Conservation (phyloP, 2,113 vertebrate genomes). For the Lathamus discolor region DNA sequence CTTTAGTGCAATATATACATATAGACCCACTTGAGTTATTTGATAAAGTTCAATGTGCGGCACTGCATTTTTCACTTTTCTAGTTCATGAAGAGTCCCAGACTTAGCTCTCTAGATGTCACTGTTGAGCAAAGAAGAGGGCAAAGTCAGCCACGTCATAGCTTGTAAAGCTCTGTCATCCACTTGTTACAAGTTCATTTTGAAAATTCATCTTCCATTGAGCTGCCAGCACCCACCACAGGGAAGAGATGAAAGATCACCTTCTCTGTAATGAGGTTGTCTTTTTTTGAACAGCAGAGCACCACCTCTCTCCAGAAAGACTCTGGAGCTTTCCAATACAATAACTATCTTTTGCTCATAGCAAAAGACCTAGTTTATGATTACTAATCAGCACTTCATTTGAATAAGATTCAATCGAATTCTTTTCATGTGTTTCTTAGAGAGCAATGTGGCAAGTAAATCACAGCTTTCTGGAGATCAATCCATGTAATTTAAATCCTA, state of each 20-base stretch:
- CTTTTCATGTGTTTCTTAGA: neutral
- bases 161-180: neutral
- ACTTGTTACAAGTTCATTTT: neutral
- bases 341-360: neutral
- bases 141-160: neutral
- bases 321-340: neutral
- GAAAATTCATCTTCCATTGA: neutral
- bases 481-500: neutral
- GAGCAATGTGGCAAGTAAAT: neutral
- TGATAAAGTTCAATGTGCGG: neutral
- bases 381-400: neutral
- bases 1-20: neutral
- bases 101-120: neutral
- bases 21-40: neutral
- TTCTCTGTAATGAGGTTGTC: neutral
- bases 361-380: neutral
- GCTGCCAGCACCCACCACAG: neutral
- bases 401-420: neutral
- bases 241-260: neutral
- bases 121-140: neutral
- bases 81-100: neutral
- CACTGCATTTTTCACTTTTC: neutral
- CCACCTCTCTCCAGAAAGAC: neutral
- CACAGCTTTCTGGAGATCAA: neutral
- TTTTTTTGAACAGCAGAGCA: neutral